Conservation (phyloP, 2,113 vertebrate species). For the Nothoprocta perdicaria region DNA sequence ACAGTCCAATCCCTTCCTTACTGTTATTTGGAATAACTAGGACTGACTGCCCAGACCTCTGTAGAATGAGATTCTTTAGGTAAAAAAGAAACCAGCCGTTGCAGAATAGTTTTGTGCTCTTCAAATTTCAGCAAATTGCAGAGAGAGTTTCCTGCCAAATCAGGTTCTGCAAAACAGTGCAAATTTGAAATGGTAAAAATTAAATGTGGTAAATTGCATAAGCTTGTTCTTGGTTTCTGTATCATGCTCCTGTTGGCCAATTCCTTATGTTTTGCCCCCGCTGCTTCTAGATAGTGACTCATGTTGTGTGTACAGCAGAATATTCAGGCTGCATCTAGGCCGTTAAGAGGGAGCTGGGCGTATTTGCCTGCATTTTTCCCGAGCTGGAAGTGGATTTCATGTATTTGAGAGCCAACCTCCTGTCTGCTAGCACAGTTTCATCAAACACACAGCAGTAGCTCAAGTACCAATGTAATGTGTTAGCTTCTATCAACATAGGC, state of each 20-base stretch:
- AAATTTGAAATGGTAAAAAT: not conserved
- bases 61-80: not conserved
- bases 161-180: not conserved
- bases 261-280: conserved; percentile 1
- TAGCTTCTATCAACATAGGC: not conserved
- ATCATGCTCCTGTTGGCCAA: not conserved
- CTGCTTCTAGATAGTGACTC: not conserved
- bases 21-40: not conserved
- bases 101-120: not conserved
- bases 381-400: not conserved
- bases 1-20: not conserved
- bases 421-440: not conserved
- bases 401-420: not conserved
- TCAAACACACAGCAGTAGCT: not conserved
- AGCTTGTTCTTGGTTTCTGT: conserved; percentile 3
- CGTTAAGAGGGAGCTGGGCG: not conserved
- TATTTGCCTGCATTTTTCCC: not conserved
- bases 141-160: not conserved
- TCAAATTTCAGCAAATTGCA: not conserved
- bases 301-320: not conserved
- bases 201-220: not conserved
- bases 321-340: not conserved
- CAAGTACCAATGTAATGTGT: not conserved
- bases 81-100: not conserved
- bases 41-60: not conserved